These are phyloP conservation scores for Oxycera nigricornis DNA, from an alignment of 2,888 invertebrate species.

Conservation along the genomic window DNA sequence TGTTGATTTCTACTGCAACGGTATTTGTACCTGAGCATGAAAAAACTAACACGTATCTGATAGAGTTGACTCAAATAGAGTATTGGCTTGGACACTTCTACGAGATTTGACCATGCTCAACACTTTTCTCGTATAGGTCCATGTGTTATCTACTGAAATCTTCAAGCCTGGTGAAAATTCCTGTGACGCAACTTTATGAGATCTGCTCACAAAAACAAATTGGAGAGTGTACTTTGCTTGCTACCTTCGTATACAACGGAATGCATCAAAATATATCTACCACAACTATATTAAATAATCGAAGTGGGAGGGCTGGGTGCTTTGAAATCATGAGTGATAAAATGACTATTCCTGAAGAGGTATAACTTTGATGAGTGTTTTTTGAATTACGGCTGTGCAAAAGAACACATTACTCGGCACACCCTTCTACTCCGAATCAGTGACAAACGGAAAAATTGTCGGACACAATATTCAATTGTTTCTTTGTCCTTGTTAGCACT, in stretches of 20 bases:
- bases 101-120: too few relatives aligned
- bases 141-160: neutral
- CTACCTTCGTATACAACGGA: too few relatives aligned
- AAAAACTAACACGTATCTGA: conserved; percentile 9
- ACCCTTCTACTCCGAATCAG: too few relatives aligned
- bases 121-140: neutral
- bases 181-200: neutral
- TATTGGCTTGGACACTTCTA: neutral
- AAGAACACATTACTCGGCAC: too few relatives aligned
- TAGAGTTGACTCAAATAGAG: neutral
- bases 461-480: too few relatives aligned
- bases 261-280: too few relatives aligned
- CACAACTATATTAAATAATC: too few relatives aligned
- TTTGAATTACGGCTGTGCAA: too few relatives aligned
- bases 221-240: neutral
- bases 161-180: neutral
- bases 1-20: neutral
- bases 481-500: too few relatives aligned
- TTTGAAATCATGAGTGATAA: neutral
- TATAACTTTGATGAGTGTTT: too few relatives aligned
- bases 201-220: neutral
- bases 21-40: conserved; percentile 14
- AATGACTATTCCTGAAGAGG: too few relatives aligned
- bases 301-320: neutral
- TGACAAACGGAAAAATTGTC: too few relatives aligned